Conservation (phyloP, 2,797 vertebrate species). For the Myotis myotis region DNA sequence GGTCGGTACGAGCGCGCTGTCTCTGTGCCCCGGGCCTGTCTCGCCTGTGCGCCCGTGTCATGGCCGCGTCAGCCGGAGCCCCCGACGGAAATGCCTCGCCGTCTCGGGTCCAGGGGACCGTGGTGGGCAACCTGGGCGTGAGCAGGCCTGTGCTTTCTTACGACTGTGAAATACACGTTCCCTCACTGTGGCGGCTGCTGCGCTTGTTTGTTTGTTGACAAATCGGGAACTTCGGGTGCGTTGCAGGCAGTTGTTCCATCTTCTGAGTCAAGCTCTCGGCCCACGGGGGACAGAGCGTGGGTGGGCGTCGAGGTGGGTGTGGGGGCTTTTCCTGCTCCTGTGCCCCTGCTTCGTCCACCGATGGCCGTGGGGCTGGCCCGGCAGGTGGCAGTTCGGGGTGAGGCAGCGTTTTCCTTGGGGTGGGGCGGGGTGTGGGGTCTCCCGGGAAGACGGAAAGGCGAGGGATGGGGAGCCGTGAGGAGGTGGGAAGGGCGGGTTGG, state of each 20-base stretch:
- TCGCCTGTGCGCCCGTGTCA: neutral
- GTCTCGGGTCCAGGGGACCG: slow-evolving; percentile 39
- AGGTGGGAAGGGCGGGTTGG: too few relatives aligned
- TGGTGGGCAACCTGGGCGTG: slow-evolving; percentile 16
- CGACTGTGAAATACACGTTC: slow-evolving; percentile 77
- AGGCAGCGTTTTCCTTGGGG: neutral
- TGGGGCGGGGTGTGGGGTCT: neutral
- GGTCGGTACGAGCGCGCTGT: slow-evolving; percentile 62
- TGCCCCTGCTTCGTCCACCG: neutral
- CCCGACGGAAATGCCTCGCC: slow-evolving; percentile 20
- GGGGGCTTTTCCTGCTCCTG: neutral
- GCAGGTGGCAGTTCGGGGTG: neutral
- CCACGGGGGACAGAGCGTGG: neutral
- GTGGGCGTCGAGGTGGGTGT: fast-evolving
- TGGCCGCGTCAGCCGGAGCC: slow-evolving; percentile 36
- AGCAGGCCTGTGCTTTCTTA: slow-evolving; percentile 79
- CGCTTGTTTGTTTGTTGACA: neutral
- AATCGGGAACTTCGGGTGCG: neutral
- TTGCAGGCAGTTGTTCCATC: neutral
- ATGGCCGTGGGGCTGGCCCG: fast-evolving
- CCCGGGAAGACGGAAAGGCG: neutral
- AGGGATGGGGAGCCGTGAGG: too few relatives aligned
- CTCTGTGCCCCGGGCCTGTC: slow-evolving; percentile 67
- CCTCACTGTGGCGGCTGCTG: slow-evolving; percentile 46
- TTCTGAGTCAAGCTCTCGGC: neutral